Conservation (phyloP, 2,113 vertebrate genomes). For the Dipodomys spectabilis region DNA sequence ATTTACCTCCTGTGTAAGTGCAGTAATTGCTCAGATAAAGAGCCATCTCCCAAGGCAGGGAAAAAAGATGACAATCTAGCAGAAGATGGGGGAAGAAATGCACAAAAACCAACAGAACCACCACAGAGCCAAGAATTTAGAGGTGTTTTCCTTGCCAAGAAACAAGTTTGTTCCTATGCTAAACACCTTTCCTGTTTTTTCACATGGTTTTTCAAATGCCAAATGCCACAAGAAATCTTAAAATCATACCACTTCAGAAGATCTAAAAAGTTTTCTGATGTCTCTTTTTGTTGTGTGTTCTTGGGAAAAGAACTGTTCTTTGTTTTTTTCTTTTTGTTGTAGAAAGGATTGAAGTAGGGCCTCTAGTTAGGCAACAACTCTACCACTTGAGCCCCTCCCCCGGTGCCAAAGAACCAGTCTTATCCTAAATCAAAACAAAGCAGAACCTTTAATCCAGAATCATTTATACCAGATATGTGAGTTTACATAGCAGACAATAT, state of each 20-base stretch:
- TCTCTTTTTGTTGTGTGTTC: not conserved
- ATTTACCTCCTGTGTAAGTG: conserved; percentile 33
- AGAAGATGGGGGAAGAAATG: fast-evolving
- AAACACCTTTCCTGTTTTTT: conserved; percentile 53
- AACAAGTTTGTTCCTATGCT: not conserved
- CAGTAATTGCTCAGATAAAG: conserved; percentile 45
- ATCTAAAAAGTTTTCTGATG: not conserved
- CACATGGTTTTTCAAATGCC: conserved; percentile 46
- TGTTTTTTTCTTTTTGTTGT: too few species aligned
- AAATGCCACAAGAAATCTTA: conserved; percentile 57
- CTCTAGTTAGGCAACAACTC: too few species aligned
- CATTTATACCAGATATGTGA: not conserved
- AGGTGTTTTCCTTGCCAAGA: not conserved
- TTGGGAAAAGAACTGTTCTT: not conserved
- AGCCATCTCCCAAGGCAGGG: conserved; percentile 21
- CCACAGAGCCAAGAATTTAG: not conserved
- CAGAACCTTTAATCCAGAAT: conserved; percentile 45
- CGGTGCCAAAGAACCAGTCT: not conserved
- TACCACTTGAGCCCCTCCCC: too few species aligned
- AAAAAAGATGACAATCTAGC: conserved; percentile 17
- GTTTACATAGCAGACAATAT: conserved; percentile 56
- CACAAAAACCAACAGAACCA: not conserved
- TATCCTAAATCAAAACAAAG: conserved; percentile 51
- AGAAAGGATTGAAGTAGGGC: too few species aligned
- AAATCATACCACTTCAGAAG: conserved; percentile 53